Evolutionary conservation across 2,888 invertebrate species (phyloP).

Genomic region (Bellardia bayeri): DNA sequence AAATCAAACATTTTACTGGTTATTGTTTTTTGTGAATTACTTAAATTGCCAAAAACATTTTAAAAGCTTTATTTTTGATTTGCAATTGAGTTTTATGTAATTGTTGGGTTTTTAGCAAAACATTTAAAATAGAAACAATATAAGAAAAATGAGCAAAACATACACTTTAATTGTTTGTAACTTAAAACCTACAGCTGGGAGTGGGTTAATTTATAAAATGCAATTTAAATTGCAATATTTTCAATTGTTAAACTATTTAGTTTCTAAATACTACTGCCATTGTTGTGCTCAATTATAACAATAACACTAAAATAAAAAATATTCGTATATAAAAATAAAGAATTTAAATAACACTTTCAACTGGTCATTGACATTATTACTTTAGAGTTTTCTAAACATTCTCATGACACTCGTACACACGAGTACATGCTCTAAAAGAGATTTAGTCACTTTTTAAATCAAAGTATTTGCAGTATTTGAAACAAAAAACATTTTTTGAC

Average conservation of each 20-base stretch:
- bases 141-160: not conserved
- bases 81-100: conserved; percentile 21
- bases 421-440: not conserved
- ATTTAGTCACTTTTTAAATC: conserved; percentile 31
- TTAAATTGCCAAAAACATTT: conserved; percentile 15
- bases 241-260: conserved; percentile 41
- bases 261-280: conserved; percentile 50
- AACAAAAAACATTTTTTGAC: no score
- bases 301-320: conserved; percentile 19
- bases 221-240: conserved; percentile 52
- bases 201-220: conserved; percentile 45
- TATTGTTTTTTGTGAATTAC: not conserved
- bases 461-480: conserved; percentile 21
- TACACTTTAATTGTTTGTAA: conserved; percentile 11
- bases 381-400: conserved; percentile 30
- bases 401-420: not conserved
- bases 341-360: conserved; percentile 47
- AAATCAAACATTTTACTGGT: no score
- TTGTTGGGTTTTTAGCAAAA: not conserved
- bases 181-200: conserved; percentile 37
- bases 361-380: conserved; percentile 55
- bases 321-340: not conserved
- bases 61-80: not conserved
- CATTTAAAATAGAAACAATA: conserved; percentile 23
- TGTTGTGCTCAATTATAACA: conserved; percentile 38